These are phyloP conservation scores for Stegana nigrithorax DNA, from an alignment of 2,888 invertebrate genomes.

Conservation along the genomic window DNA sequence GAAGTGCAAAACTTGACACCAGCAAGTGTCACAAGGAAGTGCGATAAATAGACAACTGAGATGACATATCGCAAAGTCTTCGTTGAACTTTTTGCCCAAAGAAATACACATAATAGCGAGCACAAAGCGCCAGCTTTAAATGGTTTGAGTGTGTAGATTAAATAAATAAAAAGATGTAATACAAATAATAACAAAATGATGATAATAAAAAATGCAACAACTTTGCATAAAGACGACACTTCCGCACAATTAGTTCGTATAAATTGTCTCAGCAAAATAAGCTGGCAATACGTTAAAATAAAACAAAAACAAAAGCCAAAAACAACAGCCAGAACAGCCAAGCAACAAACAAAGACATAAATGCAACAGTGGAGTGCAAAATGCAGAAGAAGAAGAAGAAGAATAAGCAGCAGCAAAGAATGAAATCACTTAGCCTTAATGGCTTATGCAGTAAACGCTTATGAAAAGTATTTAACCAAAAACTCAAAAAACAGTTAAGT, in stretches of 20 bases:
- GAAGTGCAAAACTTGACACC: background rate
- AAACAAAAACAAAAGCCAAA: slow-evolving; percentile 15
- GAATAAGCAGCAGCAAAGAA: slow-evolving; percentile 40
- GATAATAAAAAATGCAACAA: background rate
- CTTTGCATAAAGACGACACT: slow-evolving; percentile 42
- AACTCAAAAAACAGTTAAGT: slow-evolving; percentile 36
- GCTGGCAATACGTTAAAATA: too few species aligned
- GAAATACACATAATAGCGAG: too few species aligned
- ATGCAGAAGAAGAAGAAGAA: slow-evolving; percentile 20
- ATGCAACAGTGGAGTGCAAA: slow-evolving; percentile 38
- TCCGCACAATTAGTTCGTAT: slow-evolving; percentile 57
- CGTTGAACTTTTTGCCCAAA: background rate
- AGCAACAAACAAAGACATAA: background rate
- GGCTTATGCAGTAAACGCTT: slow-evolving; percentile 53
- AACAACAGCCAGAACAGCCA: slow-evolving; percentile 28
- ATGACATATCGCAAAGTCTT: background rate
- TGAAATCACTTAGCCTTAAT: slow-evolving; percentile 66
- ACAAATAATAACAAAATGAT: background rate
- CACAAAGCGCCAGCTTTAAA: too few species aligned
- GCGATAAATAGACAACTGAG: background rate
- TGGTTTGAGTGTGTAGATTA: too few species aligned
- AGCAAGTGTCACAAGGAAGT: too few species aligned
- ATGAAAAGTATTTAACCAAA: slow-evolving; percentile 54
- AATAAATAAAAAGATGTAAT: too few species aligned
- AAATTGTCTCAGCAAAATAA: slow-evolving; percentile 39